Evolutionary conservation across 2,797 vertebrate genomes (phyloP).

Genomic region (Agapornis canus): DNA sequence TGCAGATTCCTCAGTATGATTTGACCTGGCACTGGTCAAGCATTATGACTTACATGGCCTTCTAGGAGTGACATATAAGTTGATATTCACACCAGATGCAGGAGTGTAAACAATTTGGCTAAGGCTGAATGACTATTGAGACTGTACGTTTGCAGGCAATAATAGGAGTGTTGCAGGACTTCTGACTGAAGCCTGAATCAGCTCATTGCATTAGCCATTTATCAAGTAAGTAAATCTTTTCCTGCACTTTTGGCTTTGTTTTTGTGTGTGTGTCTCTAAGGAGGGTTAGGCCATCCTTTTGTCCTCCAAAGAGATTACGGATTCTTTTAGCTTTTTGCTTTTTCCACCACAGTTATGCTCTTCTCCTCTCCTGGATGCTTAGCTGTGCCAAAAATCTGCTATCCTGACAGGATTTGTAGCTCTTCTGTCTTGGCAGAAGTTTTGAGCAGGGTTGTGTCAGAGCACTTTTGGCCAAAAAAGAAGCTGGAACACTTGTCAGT

Average conservation of each 20-base stretch:
- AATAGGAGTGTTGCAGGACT: background rate
- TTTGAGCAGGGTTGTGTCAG: slow-evolving; percentile 13
- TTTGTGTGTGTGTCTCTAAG: background rate
- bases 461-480: slow-evolving; percentile 42
- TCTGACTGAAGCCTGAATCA: background rate
- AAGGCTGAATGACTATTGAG: background rate
- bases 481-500: slow-evolving; percentile 8
- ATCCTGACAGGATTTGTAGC: slow-evolving; percentile 35
- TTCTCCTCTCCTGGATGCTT: background rate
- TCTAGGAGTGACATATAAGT: background rate
- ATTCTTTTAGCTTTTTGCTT: slow-evolving; percentile 17
- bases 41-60: background rate
- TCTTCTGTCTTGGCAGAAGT: slow-evolving; percentile 35
- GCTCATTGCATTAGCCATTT: background rate
- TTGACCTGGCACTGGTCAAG: background rate
- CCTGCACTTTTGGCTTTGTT: background rate
- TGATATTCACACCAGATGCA: background rate
- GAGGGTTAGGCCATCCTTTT: slow-evolving; percentile 2
- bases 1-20: background rate
- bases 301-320: background rate
- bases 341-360: background rate
- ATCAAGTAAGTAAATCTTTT: slow-evolving; percentile 12
- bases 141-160: background rate
- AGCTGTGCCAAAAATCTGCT: slow-evolving; percentile 46
- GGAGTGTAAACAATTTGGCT: background rate